Percentiles rank a stretch among this genome's conserved stretches.
Evolutionary conservation across 2,797 vertebrate genomes (phyloP).

Genomic region (Enteromius unitaeniatus): DNA sequence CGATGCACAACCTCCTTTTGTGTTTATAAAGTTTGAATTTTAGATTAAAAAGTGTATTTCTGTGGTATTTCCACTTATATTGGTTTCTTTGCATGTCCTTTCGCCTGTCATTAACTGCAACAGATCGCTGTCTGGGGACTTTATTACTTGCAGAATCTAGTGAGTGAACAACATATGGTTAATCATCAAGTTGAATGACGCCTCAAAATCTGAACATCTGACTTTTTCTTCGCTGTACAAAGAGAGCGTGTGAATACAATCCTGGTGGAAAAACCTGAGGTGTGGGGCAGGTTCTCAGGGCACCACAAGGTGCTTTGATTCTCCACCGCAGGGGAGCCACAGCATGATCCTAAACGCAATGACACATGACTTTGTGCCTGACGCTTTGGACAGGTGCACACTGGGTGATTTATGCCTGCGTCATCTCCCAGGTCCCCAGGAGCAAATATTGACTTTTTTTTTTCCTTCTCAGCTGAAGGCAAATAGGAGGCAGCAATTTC

Average conservation of each 20-base stretch:
- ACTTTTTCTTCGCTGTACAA: background rate
- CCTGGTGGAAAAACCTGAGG: conserved; percentile 52
- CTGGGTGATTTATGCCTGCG: conserved; percentile 81
- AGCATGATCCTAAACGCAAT: conserved; percentile 76
- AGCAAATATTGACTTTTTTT: conserved; percentile 82
- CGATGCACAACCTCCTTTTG: conserved; percentile 67
- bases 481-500: conserved; percentile 78
- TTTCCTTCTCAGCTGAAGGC: conserved; percentile 74
- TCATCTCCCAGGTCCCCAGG: conserved; percentile 74
- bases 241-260: conserved; percentile 55
- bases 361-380: conserved; percentile 78
- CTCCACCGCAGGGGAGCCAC: conserved; percentile 73
- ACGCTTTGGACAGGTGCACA: conserved; percentile 80
- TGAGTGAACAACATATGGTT: conserved; percentile 12
- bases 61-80: conserved; percentile 65
- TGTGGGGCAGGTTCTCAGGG: conserved; percentile 56
- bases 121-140: conserved; percentile 53
- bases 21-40: conserved; percentile 70
- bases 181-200: background rate
- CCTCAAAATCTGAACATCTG: background rate
- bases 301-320: conserved; percentile 74
- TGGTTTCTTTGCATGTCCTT: conserved; percentile 55
- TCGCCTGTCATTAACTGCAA: conserved; percentile 49
- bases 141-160: conserved; percentile 31
- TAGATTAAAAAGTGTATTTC: conserved; percentile 65